Base-by-base conservation (phyloP, 2,888 invertebrate genomes). In the Acleris cristana region DNA sequence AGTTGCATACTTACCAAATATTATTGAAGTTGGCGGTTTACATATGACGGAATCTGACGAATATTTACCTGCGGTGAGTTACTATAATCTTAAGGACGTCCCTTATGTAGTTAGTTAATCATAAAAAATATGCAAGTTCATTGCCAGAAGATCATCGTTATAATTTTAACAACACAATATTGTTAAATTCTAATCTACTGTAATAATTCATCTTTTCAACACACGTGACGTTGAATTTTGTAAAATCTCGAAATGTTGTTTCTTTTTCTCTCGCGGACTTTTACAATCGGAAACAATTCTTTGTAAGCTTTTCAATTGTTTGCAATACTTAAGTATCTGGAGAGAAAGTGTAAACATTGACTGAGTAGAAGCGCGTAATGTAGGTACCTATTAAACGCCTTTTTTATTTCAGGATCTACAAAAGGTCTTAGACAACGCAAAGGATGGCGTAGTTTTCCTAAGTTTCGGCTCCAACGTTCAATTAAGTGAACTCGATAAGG, bases 1-100 rank as follows among this genome's bases (percentile, higher is more conserved):
- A 2, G 74, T 79, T 30, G 85, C 89, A 1, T 71, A 81, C 10
- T 79, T 87, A 8, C 90, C 90, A 1, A 87, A 85, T 66, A 82
- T 90, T 72, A 79, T 89, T 12, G 86, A 88, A 75, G 83, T 92
- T 58, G 90, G 87, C 18, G 90, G 92, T 7, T 83, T 67, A n/a
- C 62, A 67, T 21, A 53, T 67, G 3, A 67, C 48, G 26, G 67
- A 67, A 54, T 53, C 62, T 3, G 58, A 63, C 30, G 62, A 67
- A n/a, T 58, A 53, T 3, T 49, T 67, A 23, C 57, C 62, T 26
- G 4, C 16, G 57, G 66, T 67, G 30, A 21, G 62, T 58, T 7
- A 44, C 2, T 6, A 5, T 1, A 30, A 34, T 14, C 30, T 30
- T 10, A 55, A n/a, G 7, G 30, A 30, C 30, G 30, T 10, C 10